A percentile compares a stretch with the other conserved stretches of the same genome.
These are phyloP conservation scores for Bettongia penicillata DNA, from an alignment of 2,113 vertebrate species.

Conservation along the genomic window DNA sequence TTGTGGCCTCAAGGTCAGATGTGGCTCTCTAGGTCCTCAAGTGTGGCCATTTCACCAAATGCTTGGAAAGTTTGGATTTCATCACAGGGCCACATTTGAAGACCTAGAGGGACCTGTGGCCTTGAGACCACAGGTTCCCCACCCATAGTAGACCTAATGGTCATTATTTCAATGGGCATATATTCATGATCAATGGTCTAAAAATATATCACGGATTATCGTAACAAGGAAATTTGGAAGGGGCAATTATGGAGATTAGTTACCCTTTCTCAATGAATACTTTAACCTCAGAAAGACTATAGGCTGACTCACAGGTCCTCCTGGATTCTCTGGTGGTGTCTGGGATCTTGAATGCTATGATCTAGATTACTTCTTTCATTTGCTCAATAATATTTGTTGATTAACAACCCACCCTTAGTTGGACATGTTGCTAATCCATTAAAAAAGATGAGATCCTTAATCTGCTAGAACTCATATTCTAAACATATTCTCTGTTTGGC, in stretches of 20 bases:
- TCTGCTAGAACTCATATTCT: neutral
- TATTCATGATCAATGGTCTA: neutral
- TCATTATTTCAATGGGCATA: conserved; percentile 29
- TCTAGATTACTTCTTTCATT: conserved; percentile 49
- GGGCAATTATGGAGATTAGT: neutral
- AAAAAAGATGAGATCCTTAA: conserved; percentile 33
- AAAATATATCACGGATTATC: neutral
- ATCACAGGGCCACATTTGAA: too few species aligned
- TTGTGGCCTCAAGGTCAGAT: too few species aligned
- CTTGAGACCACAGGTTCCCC: too few species aligned
- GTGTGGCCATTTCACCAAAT: too few species aligned
- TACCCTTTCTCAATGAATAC: conserved; percentile 6
- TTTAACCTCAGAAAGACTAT: conserved; percentile 7
- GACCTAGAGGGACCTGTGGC: too few species aligned
- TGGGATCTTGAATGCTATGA: conserved; percentile 14
- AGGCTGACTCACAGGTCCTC: conserved; percentile 45
- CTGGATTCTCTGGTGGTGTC: conserved; percentile 53
- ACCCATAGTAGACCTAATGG: neutral
- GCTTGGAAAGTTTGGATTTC: too few species aligned
- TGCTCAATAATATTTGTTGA: conserved; percentile 40
- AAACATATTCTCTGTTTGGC: neutral
- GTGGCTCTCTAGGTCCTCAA: too few species aligned
- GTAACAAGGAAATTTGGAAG: conserved; percentile 29
- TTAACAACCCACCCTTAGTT: neutral
- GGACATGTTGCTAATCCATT: conserved; percentile 22